A percentile compares a stretch with the other conserved stretches of the same genome.
phyloP scores from a whole-genome alignment of 64 coral and sea anemone species.

The Pocillopora damicornis region DNA sequence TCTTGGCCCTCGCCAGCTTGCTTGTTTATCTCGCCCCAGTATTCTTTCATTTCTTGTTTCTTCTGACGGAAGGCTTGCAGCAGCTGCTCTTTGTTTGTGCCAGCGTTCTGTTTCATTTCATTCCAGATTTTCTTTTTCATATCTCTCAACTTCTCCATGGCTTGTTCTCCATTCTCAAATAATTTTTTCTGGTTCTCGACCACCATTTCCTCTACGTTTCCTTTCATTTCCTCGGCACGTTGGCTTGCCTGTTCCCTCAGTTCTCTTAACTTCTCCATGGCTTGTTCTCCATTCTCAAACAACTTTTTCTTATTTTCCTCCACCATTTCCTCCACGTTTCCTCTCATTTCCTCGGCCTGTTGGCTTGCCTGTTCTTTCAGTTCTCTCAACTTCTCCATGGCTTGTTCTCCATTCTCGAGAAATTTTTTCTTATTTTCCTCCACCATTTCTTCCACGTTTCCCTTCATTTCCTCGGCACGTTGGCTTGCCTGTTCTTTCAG shows the following conservation, averaged over 20 bases:
- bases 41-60: background rate
- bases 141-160: background rate
- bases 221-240: too few species aligned
- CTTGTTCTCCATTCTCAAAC: too few species aligned
- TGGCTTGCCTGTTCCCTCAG: too few species aligned
- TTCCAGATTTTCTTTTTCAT: background rate
- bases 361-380: too few species aligned
- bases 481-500: background rate
- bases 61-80: background rate
- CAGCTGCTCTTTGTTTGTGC: background rate
- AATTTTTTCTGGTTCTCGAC: too few species aligned
- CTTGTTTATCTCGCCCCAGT: background rate
- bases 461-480: background rate
- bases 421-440: background rate
- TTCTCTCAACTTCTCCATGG: too few species aligned
- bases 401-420: too few species aligned
- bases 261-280: background rate
- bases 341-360: too few species aligned
- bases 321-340: too few species aligned
- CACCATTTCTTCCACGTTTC: background rate
- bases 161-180: too few species aligned
- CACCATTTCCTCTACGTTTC: too few species aligned
- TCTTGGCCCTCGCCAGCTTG: slow-evolving; percentile 2
- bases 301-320: too few species aligned
- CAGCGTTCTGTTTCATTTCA: background rate